Conservation (phyloP, 2,113 vertebrate genomes). For the Rhinoderma darwinii region DNA sequence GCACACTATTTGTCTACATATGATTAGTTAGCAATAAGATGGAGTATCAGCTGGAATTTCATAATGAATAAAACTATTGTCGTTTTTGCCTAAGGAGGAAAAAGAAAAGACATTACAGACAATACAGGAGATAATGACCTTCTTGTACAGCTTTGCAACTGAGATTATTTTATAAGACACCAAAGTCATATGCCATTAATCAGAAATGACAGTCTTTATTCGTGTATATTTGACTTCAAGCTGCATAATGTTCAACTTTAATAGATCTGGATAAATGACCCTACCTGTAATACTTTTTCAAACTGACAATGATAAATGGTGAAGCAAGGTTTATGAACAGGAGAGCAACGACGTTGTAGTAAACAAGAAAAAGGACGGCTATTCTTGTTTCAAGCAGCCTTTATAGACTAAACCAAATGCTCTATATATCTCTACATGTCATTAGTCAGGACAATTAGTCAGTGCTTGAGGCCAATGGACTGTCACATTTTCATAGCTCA, state of each 20-base stretch:
- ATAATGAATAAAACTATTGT: slow-evolving; percentile 64
- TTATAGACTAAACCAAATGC: slow-evolving; percentile 41
- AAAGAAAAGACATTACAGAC: slow-evolving; percentile 70
- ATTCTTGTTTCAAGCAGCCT: slow-evolving; percentile 62
- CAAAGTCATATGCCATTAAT: slow-evolving; percentile 86
- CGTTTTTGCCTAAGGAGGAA: slow-evolving; percentile 64
- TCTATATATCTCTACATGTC: slow-evolving; percentile 36
- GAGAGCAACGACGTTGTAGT: slow-evolving; percentile 80
- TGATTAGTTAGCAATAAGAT: slow-evolving; percentile 55
- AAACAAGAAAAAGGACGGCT: slow-evolving; percentile 82
- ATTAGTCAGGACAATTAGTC: slow-evolving; percentile 35
- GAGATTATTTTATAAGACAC: slow-evolving; percentile 76
- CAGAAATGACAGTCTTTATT: slow-evolving; percentile 87
- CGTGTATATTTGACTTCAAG: slow-evolving; percentile 87
- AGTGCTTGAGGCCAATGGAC: slow-evolving; percentile 33
- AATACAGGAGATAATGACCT: slow-evolving; percentile 77
- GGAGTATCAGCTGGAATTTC: slow-evolving; percentile 59
- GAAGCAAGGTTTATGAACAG: slow-evolving; percentile 81
- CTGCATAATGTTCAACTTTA: slow-evolving; percentile 87
- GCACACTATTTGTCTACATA: slow-evolving; percentile 46
- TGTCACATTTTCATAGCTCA: slow-evolving; percentile 39
- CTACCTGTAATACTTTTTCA: slow-evolving; percentile 88
- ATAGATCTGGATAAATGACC: slow-evolving; percentile 91
- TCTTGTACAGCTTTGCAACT: slow-evolving; percentile 78
- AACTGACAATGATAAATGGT: slow-evolving; percentile 91